Evolutionary conservation across 2,888 invertebrate species (phyloP), one percentile per base, ranked within the genome.

Genomic region (Tiphia femorata): DNA sequence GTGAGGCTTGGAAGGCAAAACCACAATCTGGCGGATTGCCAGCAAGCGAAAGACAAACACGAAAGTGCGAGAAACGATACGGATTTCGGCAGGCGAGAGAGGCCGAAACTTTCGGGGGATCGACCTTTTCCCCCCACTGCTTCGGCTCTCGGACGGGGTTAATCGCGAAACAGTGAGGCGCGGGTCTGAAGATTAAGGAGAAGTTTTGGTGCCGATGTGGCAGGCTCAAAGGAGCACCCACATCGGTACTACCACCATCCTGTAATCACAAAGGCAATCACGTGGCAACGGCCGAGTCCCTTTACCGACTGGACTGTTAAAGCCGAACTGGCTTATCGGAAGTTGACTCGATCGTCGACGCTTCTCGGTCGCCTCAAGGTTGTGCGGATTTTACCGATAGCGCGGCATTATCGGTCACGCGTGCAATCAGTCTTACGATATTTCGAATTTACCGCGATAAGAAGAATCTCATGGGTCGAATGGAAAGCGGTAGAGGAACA

Each of bases 1-100:
- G n/a, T n/a, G n/a, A n/a, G n/a, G n/a, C n/a, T n/a, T n/a, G n/a
- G n/a, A 35, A n/a, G 61, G 54, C 1, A 77, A 78, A 69, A 85
- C 85, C 0, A n/a, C 33, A 6, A 33, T 33, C 14, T 38, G 38
- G 19, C 16, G n/a, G 20, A 5, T 8, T n/a, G 38, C 38, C 38
- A 38, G n/a, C n/a, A n/a, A 38, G 14, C 17, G 19, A 8, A 19
- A 20, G 38, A 20, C 20, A 19, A 38, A 38, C n/a, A 38, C 38
- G 20, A 19, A 38, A 38, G 38, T 19, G 20, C n/a, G 17, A 38
- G 19, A 20, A 38, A 20, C 7, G 19, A 20, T 38, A 8, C 19
- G 19, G 42, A 8, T n/a, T 19, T 49, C 17, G 27, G 33, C n/a
- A 14, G 23, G 21, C 12, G 8, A 6, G 23, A 14, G 12, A 27